These are phyloP conservation scores for Pseudomugil tenellus DNA, from an alignment of 2,797 vertebrate genomes.

Conservation along the genomic window DNA sequence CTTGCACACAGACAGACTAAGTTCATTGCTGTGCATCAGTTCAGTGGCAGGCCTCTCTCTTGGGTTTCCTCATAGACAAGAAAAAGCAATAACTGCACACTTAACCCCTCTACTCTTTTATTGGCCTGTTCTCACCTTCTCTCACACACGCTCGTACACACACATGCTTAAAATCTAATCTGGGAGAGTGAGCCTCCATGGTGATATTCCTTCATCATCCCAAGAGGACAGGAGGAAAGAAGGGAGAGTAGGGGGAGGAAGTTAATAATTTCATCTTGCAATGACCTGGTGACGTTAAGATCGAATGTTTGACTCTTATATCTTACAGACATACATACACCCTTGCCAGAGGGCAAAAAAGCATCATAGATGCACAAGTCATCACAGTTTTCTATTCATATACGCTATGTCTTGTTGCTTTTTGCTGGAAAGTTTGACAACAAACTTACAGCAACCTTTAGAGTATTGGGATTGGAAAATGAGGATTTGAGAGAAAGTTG, in stretches of 20 bases:
- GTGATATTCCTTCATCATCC: conserved; percentile 65
- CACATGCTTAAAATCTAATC: conserved; percentile 78
- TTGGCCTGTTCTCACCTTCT: conserved; percentile 65
- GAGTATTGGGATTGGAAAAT: conserved; percentile 23
- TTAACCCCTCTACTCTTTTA: conserved; percentile 78
- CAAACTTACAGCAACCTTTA: conserved; percentile 37
- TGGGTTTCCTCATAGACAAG: conserved; percentile 73
- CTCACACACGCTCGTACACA: conserved; percentile 45
- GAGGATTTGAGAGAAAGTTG: conserved; percentile 22
- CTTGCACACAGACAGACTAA: conserved; percentile 14
- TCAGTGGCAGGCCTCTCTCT: conserved; percentile 50
- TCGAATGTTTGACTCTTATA: conserved; percentile 66
- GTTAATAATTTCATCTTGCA: conserved; percentile 74
- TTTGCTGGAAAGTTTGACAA: conserved; percentile 28
- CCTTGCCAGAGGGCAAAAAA: conserved; percentile 14
- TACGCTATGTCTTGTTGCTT: not conserved
- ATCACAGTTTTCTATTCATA: conserved; percentile 12
- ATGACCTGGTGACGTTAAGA: conserved; percentile 65
- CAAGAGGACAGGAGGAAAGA: conserved; percentile 49
- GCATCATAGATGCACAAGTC: conserved; percentile 28
- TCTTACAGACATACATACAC: conserved; percentile 2
- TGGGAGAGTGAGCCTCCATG: conserved; percentile 61
- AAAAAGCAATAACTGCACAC: conserved; percentile 82
- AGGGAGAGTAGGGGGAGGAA: conserved; percentile 38
- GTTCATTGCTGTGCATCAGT: conserved; percentile 62